Evolutionary conservation across 1,140 invertebrate species (phyloP).

Genomic region (Chionoecetes opilio): DNA sequence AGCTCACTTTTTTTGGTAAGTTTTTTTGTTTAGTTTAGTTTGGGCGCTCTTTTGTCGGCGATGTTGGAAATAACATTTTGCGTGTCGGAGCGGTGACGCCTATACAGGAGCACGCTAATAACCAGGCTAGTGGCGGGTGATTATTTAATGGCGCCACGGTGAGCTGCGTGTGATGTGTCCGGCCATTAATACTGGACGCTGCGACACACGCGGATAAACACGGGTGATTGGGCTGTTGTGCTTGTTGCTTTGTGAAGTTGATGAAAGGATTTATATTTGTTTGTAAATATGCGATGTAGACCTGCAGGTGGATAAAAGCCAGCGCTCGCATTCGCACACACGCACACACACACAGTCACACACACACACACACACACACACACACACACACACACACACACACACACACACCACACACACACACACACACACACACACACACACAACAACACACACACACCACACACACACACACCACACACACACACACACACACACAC

Average conservation of each 20-base stretch:
- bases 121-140: neutral
- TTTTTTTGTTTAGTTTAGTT: neutral
- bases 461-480: too few species aligned
- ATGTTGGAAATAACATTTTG: slow-evolving; percentile 36
- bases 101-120: slow-evolving; percentile 47
- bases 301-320: too few species aligned
- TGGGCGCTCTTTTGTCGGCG: neutral
- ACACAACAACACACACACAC: too few species aligned
- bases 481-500: too few species aligned
- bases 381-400: too few species aligned
- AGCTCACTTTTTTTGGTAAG: neutral
- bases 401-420: too few species aligned
- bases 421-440: too few species aligned
- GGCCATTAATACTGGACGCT: slow-evolving; percentile 25
- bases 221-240: slow-evolving; percentile 53
- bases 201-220: slow-evolving; percentile 54
- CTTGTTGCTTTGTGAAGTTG: slow-evolving; percentile 46
- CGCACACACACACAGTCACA: too few species aligned
- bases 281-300: slow-evolving; percentile 15
- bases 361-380: too few species aligned
- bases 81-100: slow-evolving; percentile 38
- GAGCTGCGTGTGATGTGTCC: slow-evolving; percentile 50
- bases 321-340: neutral
- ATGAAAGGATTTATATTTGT: slow-evolving; percentile 35
- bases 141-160: slow-evolving; percentile 46